Percentiles rank a stretch among this genome's conserved stretches.
These are phyloP conservation scores for Enteromius paludinosus DNA, from an alignment of 2,797 vertebrate species.

Conservation along the genomic window DNA sequence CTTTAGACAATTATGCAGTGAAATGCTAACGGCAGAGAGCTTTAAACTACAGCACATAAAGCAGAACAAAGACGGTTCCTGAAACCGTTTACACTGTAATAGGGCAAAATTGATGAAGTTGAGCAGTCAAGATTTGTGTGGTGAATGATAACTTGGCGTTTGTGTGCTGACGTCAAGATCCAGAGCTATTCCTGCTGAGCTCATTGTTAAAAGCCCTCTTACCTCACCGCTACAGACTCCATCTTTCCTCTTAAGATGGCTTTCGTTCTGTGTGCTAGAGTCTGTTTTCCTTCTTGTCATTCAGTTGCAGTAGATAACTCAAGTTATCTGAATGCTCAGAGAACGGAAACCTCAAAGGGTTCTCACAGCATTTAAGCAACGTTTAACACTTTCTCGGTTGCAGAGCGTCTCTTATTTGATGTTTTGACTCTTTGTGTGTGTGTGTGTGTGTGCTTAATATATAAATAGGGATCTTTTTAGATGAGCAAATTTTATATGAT, in stretches of 20 bases:
- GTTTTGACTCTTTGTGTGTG: background rate
- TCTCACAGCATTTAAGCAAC: conserved; percentile 54
- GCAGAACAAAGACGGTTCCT: conserved; percentile 33
- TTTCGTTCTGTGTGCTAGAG: conserved; percentile 40
- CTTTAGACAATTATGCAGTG: conserved; percentile 44
- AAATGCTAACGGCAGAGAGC: background rate
- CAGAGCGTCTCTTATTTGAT: background rate
- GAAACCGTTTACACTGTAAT: background rate
- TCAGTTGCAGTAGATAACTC: conserved; percentile 52
- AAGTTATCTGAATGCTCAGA: conserved; percentile 55
- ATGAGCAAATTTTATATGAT: background rate
- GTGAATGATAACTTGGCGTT: background rate
- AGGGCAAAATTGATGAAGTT: too few relatives aligned
- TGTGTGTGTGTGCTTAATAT: too few relatives aligned
- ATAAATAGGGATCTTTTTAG: too few relatives aligned
- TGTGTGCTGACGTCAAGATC: background rate
- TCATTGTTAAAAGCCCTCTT: conserved; percentile 40
- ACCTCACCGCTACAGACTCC: conserved; percentile 32
- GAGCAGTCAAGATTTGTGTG: background rate
- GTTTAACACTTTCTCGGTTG: conserved; percentile 35
- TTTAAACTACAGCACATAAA: conserved; percentile 27
- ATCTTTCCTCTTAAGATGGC: conserved; percentile 37
- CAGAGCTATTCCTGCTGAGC: conserved; percentile 15
- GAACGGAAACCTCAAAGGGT: conserved; percentile 54
- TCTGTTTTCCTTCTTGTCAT: conserved; percentile 54